These are phyloP conservation scores for Sparidentex hasta DNA, from an alignment of 2,797 vertebrate genomes.

Conservation along the genomic window DNA sequence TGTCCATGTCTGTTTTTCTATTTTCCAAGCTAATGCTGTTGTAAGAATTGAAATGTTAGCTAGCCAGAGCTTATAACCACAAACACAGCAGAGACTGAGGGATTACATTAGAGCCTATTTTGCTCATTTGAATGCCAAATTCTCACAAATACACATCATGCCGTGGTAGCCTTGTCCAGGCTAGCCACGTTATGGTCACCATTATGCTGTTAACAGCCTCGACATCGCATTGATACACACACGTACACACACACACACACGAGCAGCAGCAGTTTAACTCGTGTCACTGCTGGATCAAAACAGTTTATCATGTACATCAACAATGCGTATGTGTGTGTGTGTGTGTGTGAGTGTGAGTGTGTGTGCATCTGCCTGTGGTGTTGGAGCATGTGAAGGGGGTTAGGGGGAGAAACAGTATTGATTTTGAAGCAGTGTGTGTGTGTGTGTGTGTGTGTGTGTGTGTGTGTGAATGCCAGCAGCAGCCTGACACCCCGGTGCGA, in stretches of 20 bases:
- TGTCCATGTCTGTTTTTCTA: neutral
- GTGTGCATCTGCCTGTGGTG: slow-evolving; percentile 34
- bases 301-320: slow-evolving; percentile 23
- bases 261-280: neutral
- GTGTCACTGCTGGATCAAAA: slow-evolving; percentile 34
- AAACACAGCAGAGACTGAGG: neutral
- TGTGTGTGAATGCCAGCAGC: slow-evolving; percentile 68
- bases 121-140: slow-evolving; percentile 9
- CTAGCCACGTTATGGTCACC: neutral
- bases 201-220: slow-evolving; percentile 13
- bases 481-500: slow-evolving; percentile 75
- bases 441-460: slow-evolving; percentile 32
- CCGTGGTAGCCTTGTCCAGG: neutral
- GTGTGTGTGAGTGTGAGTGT: neutral
- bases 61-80: slow-evolving; percentile 21
- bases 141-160: neutral
- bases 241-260: too few species aligned
- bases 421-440: slow-evolving; percentile 48
- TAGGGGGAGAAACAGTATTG: slow-evolving; percentile 59
- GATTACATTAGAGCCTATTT: neutral
- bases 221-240: neutral
- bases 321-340: neutral
- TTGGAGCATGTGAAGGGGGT: slow-evolving; percentile 41
- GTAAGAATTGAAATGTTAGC: slow-evolving; percentile 1
- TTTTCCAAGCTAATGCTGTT: neutral